A percentile compares a stretch with the other conserved stretches of the same genome.
phyloP scores from a whole-genome alignment of 2,797 vertebrate genomes.

The Botia kubotai region DNA sequence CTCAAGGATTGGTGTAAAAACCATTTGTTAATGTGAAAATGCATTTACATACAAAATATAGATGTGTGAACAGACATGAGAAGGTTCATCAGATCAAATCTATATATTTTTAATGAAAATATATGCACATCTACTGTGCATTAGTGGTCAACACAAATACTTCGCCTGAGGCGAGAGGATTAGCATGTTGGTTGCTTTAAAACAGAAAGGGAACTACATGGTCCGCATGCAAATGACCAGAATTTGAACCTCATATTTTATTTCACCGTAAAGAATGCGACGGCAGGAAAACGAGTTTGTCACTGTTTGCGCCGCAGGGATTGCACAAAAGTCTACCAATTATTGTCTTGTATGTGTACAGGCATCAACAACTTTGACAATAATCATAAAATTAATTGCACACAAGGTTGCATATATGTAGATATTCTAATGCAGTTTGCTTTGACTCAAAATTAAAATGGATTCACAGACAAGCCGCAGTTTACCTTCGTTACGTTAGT shows the following conservation, averaged over 20 bases:
- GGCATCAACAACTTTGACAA: neutral
- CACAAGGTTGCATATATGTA: neutral
- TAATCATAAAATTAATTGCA: neutral
- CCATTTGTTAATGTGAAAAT: neutral
- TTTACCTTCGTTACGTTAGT: neutral
- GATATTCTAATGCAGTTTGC: neutral
- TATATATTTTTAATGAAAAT: constrained; percentile 2
- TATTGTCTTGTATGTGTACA: neutral
- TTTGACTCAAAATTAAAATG: neutral
- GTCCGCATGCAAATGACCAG: neutral
- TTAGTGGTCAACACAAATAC: neutral
- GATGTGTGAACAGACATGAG: neutral
- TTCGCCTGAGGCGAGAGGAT: constrained; percentile 8
- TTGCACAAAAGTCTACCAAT: neutral
- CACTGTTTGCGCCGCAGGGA: neutral
- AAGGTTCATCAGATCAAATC: constrained; percentile 8
- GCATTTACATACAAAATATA: neutral
- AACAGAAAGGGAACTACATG: neutral
- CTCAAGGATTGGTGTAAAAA: neutral
- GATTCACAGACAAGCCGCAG: neutral
- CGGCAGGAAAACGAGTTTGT: neutral
- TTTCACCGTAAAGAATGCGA: neutral
- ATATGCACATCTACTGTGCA: neutral
- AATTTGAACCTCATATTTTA: neutral
- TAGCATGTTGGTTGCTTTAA: constrained; percentile 9